Conservation (phyloP, 1,140 invertebrate genomes). For the Mycetomoellerius zeteki region DNA sequence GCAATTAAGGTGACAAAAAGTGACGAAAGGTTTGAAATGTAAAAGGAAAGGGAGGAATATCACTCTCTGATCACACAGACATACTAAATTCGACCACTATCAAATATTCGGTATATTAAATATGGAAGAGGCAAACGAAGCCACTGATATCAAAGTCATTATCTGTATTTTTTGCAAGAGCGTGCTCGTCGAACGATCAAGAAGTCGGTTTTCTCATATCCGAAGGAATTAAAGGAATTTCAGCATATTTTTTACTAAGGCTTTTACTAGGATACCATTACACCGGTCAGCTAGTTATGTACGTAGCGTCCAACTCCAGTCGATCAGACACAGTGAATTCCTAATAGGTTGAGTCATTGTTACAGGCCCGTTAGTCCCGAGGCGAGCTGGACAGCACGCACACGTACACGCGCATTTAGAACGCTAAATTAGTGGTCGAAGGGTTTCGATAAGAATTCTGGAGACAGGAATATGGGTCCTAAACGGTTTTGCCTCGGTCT, state of each 20-base stretch:
- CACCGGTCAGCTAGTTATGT: conserved; percentile 29
- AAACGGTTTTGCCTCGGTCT: conserved; percentile 65
- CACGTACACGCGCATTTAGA: conserved; percentile 60
- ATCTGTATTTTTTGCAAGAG: not conserved
- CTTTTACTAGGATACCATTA: not conserved
- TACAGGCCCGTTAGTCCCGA: conserved; percentile 26
- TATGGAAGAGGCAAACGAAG: not conserved
- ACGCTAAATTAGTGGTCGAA: conserved; percentile 74
- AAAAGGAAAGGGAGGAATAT: not conserved
- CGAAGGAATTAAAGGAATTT: conserved; percentile 19
- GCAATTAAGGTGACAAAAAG: conserved; percentile 18
- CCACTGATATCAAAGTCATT: not conserved
- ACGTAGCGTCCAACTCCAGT: conserved; percentile 30
- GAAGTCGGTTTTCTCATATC: not conserved
- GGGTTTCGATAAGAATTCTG: conserved; percentile 69
- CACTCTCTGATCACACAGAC: not conserved
- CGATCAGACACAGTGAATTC: conserved; percentile 68
- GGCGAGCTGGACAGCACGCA: conserved; percentile 22
- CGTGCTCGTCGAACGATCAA: not conserved
- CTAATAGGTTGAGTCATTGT: conserved; percentile 73
- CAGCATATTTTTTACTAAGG: not conserved
- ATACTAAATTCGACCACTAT: not conserved
- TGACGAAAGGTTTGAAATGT: conserved; percentile 20
- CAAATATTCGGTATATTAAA: not conserved
- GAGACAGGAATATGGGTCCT: conserved; percentile 66